These are phyloP conservation scores for Neoarius graeffei DNA, from an alignment of 2,113 vertebrate genomes.

Conservation along the genomic window DNA sequence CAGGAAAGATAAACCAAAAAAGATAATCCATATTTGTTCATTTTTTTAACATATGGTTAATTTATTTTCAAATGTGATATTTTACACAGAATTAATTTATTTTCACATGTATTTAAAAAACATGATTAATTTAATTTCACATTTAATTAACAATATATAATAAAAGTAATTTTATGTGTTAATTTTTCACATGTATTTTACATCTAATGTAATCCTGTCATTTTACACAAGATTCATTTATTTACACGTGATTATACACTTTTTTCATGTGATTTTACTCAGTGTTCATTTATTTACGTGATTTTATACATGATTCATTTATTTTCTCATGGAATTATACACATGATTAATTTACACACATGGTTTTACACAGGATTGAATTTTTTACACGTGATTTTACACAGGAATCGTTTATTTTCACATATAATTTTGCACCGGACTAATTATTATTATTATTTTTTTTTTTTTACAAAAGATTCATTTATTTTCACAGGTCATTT, in stretches of 20 bases:
- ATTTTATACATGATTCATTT: background rate
- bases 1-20: too few species aligned
- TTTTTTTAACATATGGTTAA: background rate
- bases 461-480: background rate
- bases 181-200: too few species aligned
- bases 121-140: background rate
- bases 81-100: background rate
- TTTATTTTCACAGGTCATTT: background rate
- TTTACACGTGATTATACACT: too few species aligned
- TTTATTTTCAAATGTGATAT: background rate
- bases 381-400: background rate
- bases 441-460: too few species aligned
- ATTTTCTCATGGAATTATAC: background rate
- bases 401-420: background rate
- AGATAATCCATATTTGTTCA: too few species aligned
- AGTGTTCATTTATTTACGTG: background rate
- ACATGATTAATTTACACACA: background rate
- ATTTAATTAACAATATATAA: too few species aligned
- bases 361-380: too few species aligned
- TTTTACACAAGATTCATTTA: background rate
- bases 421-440: background rate
- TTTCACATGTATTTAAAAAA: too few species aligned
- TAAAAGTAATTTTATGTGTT: too few species aligned
- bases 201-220: too few species aligned
- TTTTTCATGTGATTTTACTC: background rate